Conservation (phyloP, 2,797 vertebrate species). For the Hephaestus fuliginosus region DNA sequence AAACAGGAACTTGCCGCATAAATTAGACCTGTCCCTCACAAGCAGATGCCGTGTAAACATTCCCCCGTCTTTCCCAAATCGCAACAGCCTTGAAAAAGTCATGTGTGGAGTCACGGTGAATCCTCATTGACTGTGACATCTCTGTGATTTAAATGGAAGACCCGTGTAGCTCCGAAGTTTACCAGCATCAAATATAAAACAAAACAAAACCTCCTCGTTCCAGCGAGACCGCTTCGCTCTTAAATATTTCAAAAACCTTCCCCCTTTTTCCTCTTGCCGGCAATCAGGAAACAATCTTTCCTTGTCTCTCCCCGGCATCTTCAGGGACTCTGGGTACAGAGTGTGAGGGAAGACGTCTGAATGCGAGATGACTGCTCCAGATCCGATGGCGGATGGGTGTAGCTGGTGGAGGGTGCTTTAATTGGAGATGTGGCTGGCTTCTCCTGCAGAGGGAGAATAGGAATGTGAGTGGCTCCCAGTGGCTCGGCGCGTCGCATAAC, state of each 20-base stretch:
- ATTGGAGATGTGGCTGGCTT: constrained; percentile 81
- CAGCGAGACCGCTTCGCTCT: constrained; percentile 74
- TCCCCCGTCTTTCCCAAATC: constrained; percentile 40
- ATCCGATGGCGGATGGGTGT: constrained; percentile 74
- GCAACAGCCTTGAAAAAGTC: constrained; percentile 63
- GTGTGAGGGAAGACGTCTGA: constrained; percentile 78
- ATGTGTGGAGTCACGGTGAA: constrained; percentile 61
- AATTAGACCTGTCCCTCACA: constrained; percentile 50
- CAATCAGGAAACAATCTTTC: constrained; percentile 86
- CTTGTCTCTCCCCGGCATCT: constrained; percentile 82
- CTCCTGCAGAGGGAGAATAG: constrained; percentile 69
- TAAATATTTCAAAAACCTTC: constrained; percentile 86
- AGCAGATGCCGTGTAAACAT: constrained; percentile 71
- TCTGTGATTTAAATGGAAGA: constrained; percentile 83
- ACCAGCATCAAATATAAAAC: constrained; percentile 84
- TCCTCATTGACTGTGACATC: constrained; percentile 78
- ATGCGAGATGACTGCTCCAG: constrained; percentile 83
- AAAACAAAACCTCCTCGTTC: constrained; percentile 83
- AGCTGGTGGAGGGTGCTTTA: constrained; percentile 74
- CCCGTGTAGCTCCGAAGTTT: constrained; percentile 80
- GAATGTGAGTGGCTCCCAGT: constrained; percentile 76
- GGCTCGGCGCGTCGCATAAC: constrained; percentile 80
- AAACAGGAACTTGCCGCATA: constrained; percentile 56
- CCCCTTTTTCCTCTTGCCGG: constrained; percentile 78
- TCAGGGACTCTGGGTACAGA: constrained; percentile 77